Conservation (phyloP, 2,113 vertebrate genomes). For the Manacus vitellinus region DNA sequence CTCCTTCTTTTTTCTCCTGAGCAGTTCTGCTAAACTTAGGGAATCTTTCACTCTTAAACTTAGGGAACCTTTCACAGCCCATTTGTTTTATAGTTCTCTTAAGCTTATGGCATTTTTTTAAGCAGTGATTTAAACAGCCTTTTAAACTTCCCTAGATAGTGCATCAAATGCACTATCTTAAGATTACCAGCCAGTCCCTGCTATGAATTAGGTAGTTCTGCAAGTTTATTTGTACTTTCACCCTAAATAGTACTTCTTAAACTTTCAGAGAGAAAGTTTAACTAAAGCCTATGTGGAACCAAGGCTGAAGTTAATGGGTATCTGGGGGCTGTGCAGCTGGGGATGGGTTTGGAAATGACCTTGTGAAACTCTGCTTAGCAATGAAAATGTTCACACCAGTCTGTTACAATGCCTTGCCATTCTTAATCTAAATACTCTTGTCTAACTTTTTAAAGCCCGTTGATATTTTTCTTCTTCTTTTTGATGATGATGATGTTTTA, state of each 20-base stretch:
- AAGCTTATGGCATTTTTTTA: not conserved
- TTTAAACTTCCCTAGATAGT: not conserved
- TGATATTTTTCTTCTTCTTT: not conserved
- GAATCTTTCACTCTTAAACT: not conserved
- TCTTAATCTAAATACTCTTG: not conserved
- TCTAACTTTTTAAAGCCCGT: not conserved
- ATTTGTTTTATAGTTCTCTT: conserved; percentile 27
- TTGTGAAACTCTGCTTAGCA: not conserved
- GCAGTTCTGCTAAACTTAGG: not conserved
- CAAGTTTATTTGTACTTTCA: not conserved
- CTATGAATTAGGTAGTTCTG: not conserved
- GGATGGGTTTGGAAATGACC: not conserved
- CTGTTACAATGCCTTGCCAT: not conserved
- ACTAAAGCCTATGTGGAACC: not conserved
- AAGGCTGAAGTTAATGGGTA: not conserved
- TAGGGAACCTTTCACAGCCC: not conserved
- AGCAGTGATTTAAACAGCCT: not conserved
- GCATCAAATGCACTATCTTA: not conserved
- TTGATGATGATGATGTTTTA: not conserved
- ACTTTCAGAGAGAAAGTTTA: not conserved
- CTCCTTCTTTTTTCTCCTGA: not conserved
- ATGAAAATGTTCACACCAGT: not conserved
- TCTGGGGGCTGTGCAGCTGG: not conserved
- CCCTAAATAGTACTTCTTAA: not conserved
- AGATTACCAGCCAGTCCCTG: not conserved